Base-by-base conservation (phyloP, 2,888 invertebrate species). In the Cheilosia variabilis region DNA sequence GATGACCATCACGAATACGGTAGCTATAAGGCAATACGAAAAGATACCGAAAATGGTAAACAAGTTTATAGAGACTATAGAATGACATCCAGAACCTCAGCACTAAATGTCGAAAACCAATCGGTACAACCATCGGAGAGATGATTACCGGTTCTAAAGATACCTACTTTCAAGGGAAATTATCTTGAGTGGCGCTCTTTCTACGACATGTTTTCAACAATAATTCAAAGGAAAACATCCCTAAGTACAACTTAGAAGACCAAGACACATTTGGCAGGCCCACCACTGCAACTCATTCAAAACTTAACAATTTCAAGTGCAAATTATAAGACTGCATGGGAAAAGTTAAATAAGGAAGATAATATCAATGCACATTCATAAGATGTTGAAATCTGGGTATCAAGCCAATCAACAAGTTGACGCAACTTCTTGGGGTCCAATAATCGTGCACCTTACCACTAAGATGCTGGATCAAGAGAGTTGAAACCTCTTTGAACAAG, bases 201-300 rank as follows among this genome's bases (percentile, higher is more conserved):
- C 27, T 50, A 65, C 31, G 72, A 53, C 45, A n/a, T 73, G 6
- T 63, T 73, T 24, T 15, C 53, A 1, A 73, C 53, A 9, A 62
- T 45, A 0, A 73, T 73, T 24, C 63, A 45, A 19, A 10, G 43
- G 15, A 63, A 34, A 47, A 34, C 13, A 19, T 31, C 17, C 24
- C 24, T 75, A 1, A 76, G 60, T 13, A 60, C 52, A 2, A 62
- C 68, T 3, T 62, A 62, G 53, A 62, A 69, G 19, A 69, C 45
- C 4, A 76, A 41, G 17, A 60, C 52, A 1, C 62, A 77, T 52
- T 45, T 77, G 24, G 68, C 68, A 41, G 45, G 75, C 1, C 47
- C 65, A 65, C 47, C 55, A 34, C 5, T 76, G 4, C 76, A 66
- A 58, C 41, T 66, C 1, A 66, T 57, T 19, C 37, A 76, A n/a